Evolutionary conservation across 2,888 invertebrate genomes (phyloP), one percentile per base, ranked within the genome.

Genomic region (Agrochola lota): DNA sequence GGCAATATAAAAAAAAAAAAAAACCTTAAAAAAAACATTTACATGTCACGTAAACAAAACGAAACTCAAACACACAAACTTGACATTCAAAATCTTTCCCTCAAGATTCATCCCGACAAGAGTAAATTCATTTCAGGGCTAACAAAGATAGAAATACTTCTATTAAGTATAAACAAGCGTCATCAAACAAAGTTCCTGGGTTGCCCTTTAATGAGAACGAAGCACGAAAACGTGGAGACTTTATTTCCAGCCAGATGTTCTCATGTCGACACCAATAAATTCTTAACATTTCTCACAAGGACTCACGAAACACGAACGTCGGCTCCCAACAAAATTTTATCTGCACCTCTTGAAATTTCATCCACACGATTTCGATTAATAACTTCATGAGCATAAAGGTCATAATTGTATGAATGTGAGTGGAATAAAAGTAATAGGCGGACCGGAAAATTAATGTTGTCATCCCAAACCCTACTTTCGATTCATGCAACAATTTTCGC

Each of bases 371-470:
- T 86, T 67, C 83, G 71, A 83, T 74, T 77, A 77, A 82, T 93
- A 91, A 85, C 64, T 11, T 43, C 26, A 60, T 2, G 3, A 7
- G 0, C 5, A 52, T 79, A 88, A 71, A 71, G 83, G 55, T 69
- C 74, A 71, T 73, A 60, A 68, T 78, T 60, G 64, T 46, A 23
- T 4, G 66, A 64, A 71, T 57, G 43, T 62, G 63, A 70, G 71
- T 66, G 12, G 30, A 63, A 70, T 68, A 55, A 64, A 83, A 81
- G 86, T 85, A 83, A 78, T 87, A 89, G 81, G 79, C 87, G 89
- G 84, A 86, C 89, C 86, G 91, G 91, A 91, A 92, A 93, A 93
- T 93, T 91, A 92, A 93, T 93, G 90, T 89, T 92, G 92, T 92
- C 91, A 90, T 86, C 85, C 79, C 77, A 85, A 91, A 89, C 89